Evolutionary conservation across 2,888 invertebrate genomes (phyloP).

Genomic region (Notodonta dromedarius): DNA sequence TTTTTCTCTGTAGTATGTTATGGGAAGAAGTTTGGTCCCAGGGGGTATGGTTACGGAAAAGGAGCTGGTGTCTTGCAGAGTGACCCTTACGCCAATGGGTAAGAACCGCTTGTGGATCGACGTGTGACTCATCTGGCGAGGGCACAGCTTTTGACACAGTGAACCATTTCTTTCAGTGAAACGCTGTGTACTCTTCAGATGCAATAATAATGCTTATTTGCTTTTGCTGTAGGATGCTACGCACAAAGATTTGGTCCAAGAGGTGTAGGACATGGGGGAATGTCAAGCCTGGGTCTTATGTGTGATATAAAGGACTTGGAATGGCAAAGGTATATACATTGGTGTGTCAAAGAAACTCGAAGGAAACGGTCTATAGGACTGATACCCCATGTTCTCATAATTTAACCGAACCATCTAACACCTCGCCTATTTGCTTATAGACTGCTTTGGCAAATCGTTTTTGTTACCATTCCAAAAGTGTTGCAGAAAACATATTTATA

Average conservation of each 20-base stretch:
- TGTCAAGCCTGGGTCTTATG: slow-evolving; percentile 92
- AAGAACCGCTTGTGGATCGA: slow-evolving; percentile 74
- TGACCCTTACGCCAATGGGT: slow-evolving; percentile 94
- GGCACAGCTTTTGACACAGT: slow-evolving; percentile 58
- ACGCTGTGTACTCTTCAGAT: slow-evolving; percentile 68
- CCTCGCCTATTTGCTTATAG: slow-evolving; percentile 60
- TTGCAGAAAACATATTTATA: slow-evolving; percentile 22
- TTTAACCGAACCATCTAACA: slow-evolving; percentile 50
- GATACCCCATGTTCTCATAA: slow-evolving; percentile 39
- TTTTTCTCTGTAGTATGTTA: slow-evolving; percentile 92
- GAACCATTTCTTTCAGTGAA: slow-evolving; percentile 30
- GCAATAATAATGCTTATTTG: slow-evolving; percentile 71
- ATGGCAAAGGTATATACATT: slow-evolving; percentile 88
- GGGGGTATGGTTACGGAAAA: slow-evolving; percentile 98
- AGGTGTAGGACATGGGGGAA: slow-evolving; percentile 96
- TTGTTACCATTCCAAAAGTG: slow-evolving; percentile 24
- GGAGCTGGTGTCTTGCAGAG: slow-evolving; percentile 97
- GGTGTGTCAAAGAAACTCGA: slow-evolving; percentile 45
- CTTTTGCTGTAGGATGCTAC: slow-evolving; percentile 93
- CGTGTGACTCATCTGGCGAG: slow-evolving; percentile 70
- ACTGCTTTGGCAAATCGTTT: slow-evolving; percentile 63
- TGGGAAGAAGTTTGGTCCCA: slow-evolving; percentile 98
- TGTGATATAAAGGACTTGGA: slow-evolving; percentile 92
- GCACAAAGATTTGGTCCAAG: slow-evolving; percentile 97
- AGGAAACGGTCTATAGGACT: slow-evolving; percentile 57